Conservation (phyloP, 2,888 invertebrate species). For the Dendrolimus pini region DNA sequence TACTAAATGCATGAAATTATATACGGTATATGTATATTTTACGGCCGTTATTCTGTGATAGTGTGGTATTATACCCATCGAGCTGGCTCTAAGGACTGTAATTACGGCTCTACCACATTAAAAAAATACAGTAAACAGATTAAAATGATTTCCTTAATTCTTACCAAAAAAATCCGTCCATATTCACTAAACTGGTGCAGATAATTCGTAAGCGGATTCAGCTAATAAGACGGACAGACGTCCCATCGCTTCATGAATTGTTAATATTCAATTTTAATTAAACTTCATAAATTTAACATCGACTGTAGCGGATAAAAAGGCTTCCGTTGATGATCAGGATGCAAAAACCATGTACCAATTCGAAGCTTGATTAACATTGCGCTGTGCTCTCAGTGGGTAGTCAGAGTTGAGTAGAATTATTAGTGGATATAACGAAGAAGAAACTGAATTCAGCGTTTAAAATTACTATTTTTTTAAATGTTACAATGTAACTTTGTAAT, state of each 20-base stretch:
- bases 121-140: too few relatives aligned
- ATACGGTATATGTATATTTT: too few relatives aligned
- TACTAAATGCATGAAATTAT: too few relatives aligned
- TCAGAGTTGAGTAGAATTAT: not conserved
- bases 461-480: too few relatives aligned
- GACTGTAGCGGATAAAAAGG: slow-evolving; percentile 4
- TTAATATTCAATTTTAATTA: slow-evolving; percentile 47
- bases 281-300: slow-evolving; percentile 40
- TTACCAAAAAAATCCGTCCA: too few relatives aligned
- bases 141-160: too few relatives aligned
- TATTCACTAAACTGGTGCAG: slow-evolving; percentile 6
- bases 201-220: slow-evolving; percentile 14
- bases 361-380: not conserved
- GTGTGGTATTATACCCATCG: too few relatives aligned
- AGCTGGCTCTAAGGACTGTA: too few relatives aligned
- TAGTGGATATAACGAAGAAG: not conserved
- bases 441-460: too few relatives aligned
- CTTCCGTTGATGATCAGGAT: not conserved
- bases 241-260: slow-evolving; percentile 50
- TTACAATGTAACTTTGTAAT: too few relatives aligned
- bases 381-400: not conserved
- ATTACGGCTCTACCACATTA: too few relatives aligned
- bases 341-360: not conserved
- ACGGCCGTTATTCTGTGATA: too few relatives aligned
- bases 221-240: slow-evolving; percentile 9